Base-by-base conservation (phyloP, 1,140 invertebrate species). In the Tetragnatha versicolor region DNA sequence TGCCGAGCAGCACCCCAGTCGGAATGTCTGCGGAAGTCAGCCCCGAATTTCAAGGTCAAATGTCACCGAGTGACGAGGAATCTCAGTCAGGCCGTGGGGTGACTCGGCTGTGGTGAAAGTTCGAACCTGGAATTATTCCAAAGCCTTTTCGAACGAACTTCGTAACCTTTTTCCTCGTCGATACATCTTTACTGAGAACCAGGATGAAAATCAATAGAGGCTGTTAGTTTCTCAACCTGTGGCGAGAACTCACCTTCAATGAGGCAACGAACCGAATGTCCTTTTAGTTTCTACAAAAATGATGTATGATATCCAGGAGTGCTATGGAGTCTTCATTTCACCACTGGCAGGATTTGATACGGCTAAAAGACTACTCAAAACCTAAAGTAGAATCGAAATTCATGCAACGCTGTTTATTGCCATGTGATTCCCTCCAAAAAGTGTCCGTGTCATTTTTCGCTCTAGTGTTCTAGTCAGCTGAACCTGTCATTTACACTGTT, bases 401-500 rank as follows among this genome's bases (percentile, higher is more conserved):
- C 14, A 58, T 2, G 14, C 29, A 66, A 58, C 45, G 14, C 20
- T 42, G n/a, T n/a, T n/a, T n/a, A n/a, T n/a, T n/a, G 20, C 22
- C 14, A 66, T 66, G 63, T 66, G 37, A 66, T 47, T 66, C 63
- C 63, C 39, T 66, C 63, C 63, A 66, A 7, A 7, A 27, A n/a
- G n/a, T n/a, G 45, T 66, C 63, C 63, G 63, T 66, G 63, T 66
- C 63, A 66, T 66, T 66, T 58, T n/a, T 66, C 47, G 63, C 63
- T 66, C 47, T 66, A 45, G 63, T 12, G 37, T 25, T 66, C 63
- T 66, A 66, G 39, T 66, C 42, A 42, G 5, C 35, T 47, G 47
- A 29, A 66, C 20, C n/a, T 66, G 61, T 65, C 61, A 65, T 65
- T 65, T 65, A 65, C 39, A 65, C 37, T 39, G 63, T 66, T 66